These are phyloP conservation scores for Sialis fuliginosa DNA, from an alignment of 2,888 invertebrate species.

Conservation along the genomic window DNA sequence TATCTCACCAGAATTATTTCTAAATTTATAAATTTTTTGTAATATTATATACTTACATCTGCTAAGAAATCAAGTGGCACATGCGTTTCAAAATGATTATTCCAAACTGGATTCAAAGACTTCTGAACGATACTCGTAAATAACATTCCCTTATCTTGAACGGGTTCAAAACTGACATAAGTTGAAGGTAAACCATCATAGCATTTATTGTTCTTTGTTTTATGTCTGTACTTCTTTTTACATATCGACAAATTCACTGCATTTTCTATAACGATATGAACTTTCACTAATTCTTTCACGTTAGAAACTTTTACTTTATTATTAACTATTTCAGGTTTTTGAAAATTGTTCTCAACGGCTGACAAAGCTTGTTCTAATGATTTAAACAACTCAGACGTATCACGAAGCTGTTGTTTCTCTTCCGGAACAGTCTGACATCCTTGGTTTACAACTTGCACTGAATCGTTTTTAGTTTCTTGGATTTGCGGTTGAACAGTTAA, in stretches of 20 bases:
- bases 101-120: conserved; percentile 35
- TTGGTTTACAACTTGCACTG: no score
- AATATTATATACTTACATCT: conserved; percentile 26
- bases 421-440: background rate
- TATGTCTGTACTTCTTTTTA: conserved; percentile 19
- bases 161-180: conserved; percentile 40
- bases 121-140: conserved; percentile 32
- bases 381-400: conserved; percentile 22
- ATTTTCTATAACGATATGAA: conserved; percentile 32
- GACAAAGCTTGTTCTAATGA: conserved; percentile 21
- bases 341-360: conserved; percentile 4
- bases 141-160: conserved; percentile 16
- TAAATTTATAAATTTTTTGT: no score
- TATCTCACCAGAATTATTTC: no score
- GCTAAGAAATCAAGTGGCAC: conserved; percentile 29
- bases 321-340: background rate
- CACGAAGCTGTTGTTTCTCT: conserved; percentile 10
- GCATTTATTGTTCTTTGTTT: conserved; percentile 15
- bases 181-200: conserved; percentile 33
- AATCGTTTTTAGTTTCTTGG: no score
- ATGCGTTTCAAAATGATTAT: conserved; percentile 30
- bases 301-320: background rate
- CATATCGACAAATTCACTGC: conserved; percentile 35
- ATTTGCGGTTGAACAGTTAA: background rate
- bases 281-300: conserved; percentile 21